Conservation (phyloP, 2,113 vertebrate genomes). For the Colistium nudipinnis region DNA sequence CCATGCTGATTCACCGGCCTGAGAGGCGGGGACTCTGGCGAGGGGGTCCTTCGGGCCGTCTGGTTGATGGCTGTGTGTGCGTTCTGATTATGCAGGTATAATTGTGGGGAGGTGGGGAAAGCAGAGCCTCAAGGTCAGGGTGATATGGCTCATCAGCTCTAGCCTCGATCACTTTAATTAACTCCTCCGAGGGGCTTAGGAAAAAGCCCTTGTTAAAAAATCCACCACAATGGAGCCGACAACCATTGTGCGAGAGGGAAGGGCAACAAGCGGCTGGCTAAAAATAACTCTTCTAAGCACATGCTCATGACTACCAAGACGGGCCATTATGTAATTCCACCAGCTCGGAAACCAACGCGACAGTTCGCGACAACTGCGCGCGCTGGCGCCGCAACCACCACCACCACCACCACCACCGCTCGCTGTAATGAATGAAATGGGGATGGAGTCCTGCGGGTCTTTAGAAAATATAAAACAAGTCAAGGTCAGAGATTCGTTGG, state of each 20-base stretch:
- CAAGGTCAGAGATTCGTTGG: conserved; percentile 16
- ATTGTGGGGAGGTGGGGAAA: conserved; percentile 77
- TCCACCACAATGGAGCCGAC: conserved; percentile 75
- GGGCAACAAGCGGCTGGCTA: conserved; percentile 74
- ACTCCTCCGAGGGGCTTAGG: conserved; percentile 83
- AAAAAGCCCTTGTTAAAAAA: conserved; percentile 83
- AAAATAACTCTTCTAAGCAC: conserved; percentile 71
- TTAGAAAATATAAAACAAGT: conserved; percentile 23
- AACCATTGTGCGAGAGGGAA: conserved; percentile 73
- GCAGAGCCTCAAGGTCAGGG: conserved; percentile 81
- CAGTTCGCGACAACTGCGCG: conserved; percentile 27
- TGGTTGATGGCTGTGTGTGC: conserved; percentile 36
- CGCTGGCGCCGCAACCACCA: neutral
- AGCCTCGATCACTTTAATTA: conserved; percentile 87
- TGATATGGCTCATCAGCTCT: conserved; percentile 83
- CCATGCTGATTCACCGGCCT: conserved; percentile 48
- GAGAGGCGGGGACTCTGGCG: conserved; percentile 32
- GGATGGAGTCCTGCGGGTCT: too few species aligned
- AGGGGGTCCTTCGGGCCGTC: conserved; percentile 41
- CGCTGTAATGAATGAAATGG: too few species aligned
- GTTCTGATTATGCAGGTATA: conserved; percentile 83
- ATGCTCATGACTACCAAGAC: conserved; percentile 68
- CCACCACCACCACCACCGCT: neutral
- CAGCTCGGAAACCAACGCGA: conserved; percentile 59
- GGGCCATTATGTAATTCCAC: conserved; percentile 72